Conservation (phyloP, 2,888 invertebrate species). For the Megalurothrips usitatus region DNA sequence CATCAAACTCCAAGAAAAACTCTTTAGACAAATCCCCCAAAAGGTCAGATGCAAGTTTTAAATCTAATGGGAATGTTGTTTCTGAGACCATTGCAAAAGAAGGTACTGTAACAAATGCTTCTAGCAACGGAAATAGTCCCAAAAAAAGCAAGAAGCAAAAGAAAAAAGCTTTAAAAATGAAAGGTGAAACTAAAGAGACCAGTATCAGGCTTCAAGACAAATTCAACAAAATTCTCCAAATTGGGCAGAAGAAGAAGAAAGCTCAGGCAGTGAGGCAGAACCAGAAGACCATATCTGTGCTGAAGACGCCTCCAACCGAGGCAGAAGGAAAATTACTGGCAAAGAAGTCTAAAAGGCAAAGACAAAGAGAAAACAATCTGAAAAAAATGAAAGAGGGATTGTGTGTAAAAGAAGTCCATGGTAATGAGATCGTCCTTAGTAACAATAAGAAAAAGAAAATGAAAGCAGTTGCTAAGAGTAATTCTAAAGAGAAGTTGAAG, state of each 20-base stretch:
- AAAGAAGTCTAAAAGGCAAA: background rate
- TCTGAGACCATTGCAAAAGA: background rate
- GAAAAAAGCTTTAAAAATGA: background rate
- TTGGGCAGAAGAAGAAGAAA: constrained; percentile 47
- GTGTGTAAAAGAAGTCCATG: constrained; percentile 33
- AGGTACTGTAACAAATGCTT: background rate
- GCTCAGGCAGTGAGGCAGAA: constrained; percentile 42
- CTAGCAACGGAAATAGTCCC: background rate
- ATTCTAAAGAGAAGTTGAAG: constrained; percentile 36
- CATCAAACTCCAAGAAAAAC: background rate
- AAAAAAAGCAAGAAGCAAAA: background rate
- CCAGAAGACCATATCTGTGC: constrained; percentile 40
- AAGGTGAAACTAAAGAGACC: background rate
- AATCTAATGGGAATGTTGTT: background rate
- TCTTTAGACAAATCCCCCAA: background rate
- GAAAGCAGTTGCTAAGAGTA: constrained; percentile 28
- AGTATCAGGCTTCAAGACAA: background rate
- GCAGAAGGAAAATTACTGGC: constrained; percentile 28
- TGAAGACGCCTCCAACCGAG: constrained; percentile 37
- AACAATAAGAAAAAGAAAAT: constrained; percentile 34
- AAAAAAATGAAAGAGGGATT: constrained; percentile 33
- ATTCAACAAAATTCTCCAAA: constrained; percentile 34
- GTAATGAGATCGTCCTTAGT: constrained; percentile 34
- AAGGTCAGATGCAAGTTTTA: too few relatives aligned
- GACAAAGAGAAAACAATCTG: constrained; percentile 34